These are phyloP conservation scores for Drosophila lutescens DNA, from an alignment of 2,888 invertebrate species.

Conservation along the genomic window DNA sequence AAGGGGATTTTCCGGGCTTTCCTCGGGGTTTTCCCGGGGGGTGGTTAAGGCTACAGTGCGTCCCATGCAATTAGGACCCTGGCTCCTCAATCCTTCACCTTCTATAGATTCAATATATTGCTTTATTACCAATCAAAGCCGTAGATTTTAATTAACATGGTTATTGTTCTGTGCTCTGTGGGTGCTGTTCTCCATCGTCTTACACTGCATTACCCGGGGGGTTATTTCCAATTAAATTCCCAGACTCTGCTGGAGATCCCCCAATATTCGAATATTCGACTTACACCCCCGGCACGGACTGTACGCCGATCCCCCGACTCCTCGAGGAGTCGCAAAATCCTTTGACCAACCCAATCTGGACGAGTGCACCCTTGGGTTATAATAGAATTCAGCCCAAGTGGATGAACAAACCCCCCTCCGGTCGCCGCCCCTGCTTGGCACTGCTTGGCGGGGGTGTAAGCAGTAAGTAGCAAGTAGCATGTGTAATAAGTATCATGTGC, in stretches of 20 bases:
- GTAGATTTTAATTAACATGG: neutral
- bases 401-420: conserved; percentile 29
- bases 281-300: conserved; percentile 21
- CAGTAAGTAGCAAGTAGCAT: conserved; percentile 19
- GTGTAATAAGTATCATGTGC: conserved; percentile 60
- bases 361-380: conserved; percentile 48
- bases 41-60: conserved; percentile 13
- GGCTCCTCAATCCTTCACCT: too few species aligned
- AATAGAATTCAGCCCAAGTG: conserved; percentile 46
- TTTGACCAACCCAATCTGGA: conserved; percentile 38
- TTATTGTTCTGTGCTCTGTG: neutral
- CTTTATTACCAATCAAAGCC: neutral
- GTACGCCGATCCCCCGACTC: conserved; percentile 20
- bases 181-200: neutral
- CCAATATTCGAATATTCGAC: neutral
- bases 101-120: neutral
- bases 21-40: neutral
- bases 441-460: conserved; percentile 7
- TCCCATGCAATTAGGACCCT: neutral
- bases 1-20: neutral
- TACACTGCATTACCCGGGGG: neutral
- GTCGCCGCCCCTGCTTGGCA: neutral
- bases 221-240: neutral
- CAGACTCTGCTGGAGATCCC: conserved; percentile 5
- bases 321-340: conserved; percentile 16